A percentile compares a stretch with the other conserved stretches of the same genome.
phyloP scores from a whole-genome alignment of 2,888 invertebrate genomes.

The Drosophila yooni region DNA sequence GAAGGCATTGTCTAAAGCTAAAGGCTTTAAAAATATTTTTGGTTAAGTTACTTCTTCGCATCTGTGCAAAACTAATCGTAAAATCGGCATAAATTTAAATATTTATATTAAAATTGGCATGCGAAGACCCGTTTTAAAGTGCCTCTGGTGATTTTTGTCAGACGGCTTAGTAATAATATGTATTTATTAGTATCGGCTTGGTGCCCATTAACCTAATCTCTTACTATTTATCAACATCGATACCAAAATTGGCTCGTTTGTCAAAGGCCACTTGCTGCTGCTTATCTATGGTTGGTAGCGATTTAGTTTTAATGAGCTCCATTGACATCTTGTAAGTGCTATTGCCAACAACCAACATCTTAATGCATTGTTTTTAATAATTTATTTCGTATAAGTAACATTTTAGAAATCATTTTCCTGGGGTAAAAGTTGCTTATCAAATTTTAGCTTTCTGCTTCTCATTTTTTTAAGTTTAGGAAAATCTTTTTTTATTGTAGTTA shows the following conservation, averaged over 20 bases:
- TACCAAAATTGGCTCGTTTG: constrained; percentile 38
- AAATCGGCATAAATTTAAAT: constrained; percentile 20
- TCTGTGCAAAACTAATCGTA: constrained; percentile 13
- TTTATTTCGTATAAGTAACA: background rate
- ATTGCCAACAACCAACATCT: constrained; percentile 8
- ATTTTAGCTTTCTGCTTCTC: too few species aligned
- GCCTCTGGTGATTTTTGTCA: constrained; percentile 49
- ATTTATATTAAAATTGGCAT: constrained; percentile 23
- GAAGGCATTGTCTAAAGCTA: constrained; percentile 46
- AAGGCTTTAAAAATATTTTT: constrained; percentile 37
- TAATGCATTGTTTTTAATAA: constrained; percentile 7
- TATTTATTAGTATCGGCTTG: constrained; percentile 41
- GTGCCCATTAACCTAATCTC: constrained; percentile 55
- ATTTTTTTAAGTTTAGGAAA: background rate
- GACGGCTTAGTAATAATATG: constrained; percentile 42
- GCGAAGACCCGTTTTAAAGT: constrained; percentile 62
- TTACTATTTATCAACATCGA: constrained; percentile 57
- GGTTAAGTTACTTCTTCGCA: background rate
- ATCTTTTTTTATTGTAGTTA: background rate
- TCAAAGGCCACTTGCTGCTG: constrained; percentile 25
- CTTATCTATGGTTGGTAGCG: constrained; percentile 68
- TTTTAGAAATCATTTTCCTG: background rate
- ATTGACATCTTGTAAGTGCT: constrained; percentile 61
- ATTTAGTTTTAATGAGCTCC: constrained; percentile 61
- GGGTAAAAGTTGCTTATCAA: background rate